Evolutionary conservation across 2,797 vertebrate genomes (phyloP).

Genomic region (Coilia nasus): DNA sequence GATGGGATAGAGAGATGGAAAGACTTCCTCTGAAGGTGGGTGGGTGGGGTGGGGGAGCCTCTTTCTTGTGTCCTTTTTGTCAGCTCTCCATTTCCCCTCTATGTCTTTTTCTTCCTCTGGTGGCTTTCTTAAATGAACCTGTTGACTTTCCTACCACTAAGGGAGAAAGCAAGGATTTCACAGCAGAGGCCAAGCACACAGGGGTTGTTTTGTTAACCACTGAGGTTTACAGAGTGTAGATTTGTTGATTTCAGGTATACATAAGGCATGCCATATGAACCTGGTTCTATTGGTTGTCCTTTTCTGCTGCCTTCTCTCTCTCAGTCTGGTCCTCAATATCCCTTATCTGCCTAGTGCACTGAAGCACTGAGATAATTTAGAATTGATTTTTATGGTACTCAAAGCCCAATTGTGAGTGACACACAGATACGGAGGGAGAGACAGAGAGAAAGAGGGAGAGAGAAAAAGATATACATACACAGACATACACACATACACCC

Average conservation of each 20-base stretch:
- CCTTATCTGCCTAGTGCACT: neutral
- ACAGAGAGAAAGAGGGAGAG: neutral
- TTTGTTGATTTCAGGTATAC: neutral
- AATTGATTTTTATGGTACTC: slow-evolving; percentile 6
- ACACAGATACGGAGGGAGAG: neutral
- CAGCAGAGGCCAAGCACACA: neutral
- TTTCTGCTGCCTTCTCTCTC: neutral
- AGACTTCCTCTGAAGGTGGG: neutral
- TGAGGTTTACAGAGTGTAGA: neutral
- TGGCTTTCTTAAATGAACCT: neutral
- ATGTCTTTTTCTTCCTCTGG: neutral
- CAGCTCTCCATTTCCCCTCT: neutral
- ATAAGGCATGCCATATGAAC: neutral
- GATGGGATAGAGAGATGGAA: neutral
- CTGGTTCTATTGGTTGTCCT: neutral
- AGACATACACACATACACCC: slow-evolving; percentile 6
- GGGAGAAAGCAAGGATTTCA: neutral
- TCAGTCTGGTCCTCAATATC: neutral
- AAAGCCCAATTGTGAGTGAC: neutral
- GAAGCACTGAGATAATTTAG: slow-evolving; percentile 1
- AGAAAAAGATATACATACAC: neutral
- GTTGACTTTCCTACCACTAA: neutral
- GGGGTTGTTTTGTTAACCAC: neutral
- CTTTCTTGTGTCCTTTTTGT: neutral
- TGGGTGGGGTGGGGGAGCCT: neutral